A percentile compares a stretch with the other conserved stretches of the same genome.
Evolutionary conservation across 2,113 vertebrate species (phyloP).

Genomic region (Nyctereutes procyonoides): DNA sequence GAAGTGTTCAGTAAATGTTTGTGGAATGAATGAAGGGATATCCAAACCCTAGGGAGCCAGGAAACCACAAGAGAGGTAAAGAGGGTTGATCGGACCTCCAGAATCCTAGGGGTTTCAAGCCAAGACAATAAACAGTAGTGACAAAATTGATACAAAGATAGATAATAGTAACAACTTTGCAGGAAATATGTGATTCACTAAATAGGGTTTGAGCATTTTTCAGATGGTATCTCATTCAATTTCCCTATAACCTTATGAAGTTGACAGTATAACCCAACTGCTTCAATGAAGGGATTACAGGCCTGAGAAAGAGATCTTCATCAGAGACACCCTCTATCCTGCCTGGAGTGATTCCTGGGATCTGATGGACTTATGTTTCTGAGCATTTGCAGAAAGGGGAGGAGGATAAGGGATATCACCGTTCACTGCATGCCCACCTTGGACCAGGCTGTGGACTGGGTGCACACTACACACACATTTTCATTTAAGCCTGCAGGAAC

Average conservation of each 20-base stretch:
- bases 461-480: background rate
- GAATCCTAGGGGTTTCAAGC: background rate
- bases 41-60: background rate
- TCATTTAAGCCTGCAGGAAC: background rate
- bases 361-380: background rate
- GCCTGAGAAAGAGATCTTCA: background rate
- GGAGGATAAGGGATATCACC: background rate
- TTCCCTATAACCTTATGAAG: background rate
- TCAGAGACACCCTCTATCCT: background rate
- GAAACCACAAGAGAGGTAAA: background rate
- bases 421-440: rapidly evolving
- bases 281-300: background rate
- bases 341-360: background rate
- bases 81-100: background rate
- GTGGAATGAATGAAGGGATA: background rate
- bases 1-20: background rate
- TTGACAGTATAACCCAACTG: background rate
- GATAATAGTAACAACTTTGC: background rate
- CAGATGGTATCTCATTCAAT: background rate
- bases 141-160: background rate
- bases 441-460: background rate
- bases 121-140: background rate
- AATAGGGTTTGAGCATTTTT: background rate
- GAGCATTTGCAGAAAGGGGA: background rate
- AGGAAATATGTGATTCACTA: background rate